These are phyloP conservation scores for Parazoanthus swiftii DNA, from an alignment of 92 coral and sea anemone genomes.

Conservation along the genomic window DNA sequence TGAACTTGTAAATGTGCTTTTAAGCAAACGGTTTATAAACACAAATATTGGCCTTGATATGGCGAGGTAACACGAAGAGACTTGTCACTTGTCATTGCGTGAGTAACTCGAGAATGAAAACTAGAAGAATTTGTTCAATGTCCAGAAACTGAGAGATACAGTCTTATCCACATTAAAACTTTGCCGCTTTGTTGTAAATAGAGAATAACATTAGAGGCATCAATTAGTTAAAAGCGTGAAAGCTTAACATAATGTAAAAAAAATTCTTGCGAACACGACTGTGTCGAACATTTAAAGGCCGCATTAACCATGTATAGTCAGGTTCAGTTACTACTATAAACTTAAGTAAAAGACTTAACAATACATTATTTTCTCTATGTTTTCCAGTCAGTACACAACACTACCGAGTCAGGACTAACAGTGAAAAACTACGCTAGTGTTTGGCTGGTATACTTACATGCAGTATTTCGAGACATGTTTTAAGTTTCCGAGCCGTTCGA, in stretches of 20 bases:
- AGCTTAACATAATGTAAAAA: background rate
- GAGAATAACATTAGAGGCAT: background rate
- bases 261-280: background rate
- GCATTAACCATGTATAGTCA: background rate
- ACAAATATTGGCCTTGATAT: constrained; percentile 3
- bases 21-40: background rate
- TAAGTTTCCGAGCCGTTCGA: background rate
- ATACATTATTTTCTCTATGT: too few species aligned
- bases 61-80: background rate
- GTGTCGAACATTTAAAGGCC: background rate
- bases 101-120: background rate
- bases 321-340: background rate
- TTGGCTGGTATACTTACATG: background rate
- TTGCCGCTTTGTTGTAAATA: background rate
- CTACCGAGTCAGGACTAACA: background rate
- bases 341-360: background rate
- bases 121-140: background rate
- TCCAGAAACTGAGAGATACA: background rate
- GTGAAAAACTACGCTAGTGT: background rate
- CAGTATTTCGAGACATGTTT: background rate
- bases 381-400: background rate
- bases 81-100: background rate
- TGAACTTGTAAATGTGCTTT: background rate
- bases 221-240: background rate
- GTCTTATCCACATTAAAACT: background rate